These are phyloP conservation scores for Cecidostiba fungosa DNA, from an alignment of 2,888 invertebrate species.

Conservation along the genomic window DNA sequence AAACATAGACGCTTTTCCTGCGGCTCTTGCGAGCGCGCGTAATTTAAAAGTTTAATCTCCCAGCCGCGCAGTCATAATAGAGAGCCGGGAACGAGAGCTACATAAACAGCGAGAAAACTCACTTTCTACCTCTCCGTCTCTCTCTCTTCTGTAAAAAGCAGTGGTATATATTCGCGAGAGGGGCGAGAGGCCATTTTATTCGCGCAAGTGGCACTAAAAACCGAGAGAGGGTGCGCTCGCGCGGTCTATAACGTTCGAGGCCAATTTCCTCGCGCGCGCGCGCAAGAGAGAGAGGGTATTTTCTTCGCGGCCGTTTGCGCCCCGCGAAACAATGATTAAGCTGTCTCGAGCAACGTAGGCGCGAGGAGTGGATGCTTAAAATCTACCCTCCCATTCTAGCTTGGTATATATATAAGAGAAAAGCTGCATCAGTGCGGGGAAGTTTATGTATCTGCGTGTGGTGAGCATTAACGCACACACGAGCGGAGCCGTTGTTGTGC, in stretches of 20 bases:
- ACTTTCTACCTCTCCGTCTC: neutral
- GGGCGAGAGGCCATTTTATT: constrained; percentile 45
- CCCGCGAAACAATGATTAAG: constrained; percentile 51
- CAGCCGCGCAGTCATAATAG: neutral
- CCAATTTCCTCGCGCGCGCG: constrained; percentile 30
- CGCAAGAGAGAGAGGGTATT: neutral
- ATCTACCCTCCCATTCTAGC: neutral
- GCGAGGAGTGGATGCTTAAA: constrained; percentile 46
- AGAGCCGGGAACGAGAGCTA: neutral
- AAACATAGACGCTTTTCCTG: neutral
- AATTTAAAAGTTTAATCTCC: constrained; percentile 49
- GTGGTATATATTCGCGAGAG: constrained; percentile 42
- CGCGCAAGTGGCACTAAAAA: constrained; percentile 45
- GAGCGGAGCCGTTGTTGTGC: neutral
- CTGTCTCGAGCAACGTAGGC: constrained; percentile 23
- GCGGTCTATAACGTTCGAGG: constrained; percentile 25
- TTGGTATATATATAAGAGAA: neutral
- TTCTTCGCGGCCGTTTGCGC: constrained; percentile 24
- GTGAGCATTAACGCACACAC: neutral
- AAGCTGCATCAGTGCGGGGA: constrained; percentile 5
- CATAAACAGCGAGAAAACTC: neutral
- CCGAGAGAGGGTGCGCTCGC: constrained; percentile 12
- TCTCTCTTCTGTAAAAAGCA: constrained; percentile 67
- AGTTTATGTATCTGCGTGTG: neutral
- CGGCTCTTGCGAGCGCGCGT: neutral